Evolutionary conservation across 2,888 invertebrate genomes (phyloP).

Genomic region (Pandemis cinnamomeana): DNA sequence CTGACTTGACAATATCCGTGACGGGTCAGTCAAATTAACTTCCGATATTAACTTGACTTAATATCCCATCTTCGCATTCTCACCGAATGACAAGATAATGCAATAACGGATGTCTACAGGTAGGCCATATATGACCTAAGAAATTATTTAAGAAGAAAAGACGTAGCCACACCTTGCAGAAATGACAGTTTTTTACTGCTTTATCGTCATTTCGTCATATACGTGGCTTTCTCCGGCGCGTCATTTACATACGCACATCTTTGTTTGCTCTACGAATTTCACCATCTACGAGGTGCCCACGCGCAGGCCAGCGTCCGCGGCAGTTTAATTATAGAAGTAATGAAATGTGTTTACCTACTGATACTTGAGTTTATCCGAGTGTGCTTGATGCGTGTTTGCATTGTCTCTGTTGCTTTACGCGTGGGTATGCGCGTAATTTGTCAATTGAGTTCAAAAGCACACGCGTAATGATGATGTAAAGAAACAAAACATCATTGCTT

Average conservation of each 20-base stretch:
- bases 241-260: conserved; percentile 76
- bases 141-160: conserved; percentile 40
- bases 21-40: conserved; percentile 15
- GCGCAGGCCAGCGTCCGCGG: conserved; percentile 37
- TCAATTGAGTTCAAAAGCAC: conserved; percentile 20
- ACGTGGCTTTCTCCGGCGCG: conserved; percentile 72
- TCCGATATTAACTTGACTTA: conserved; percentile 6
- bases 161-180: conserved; percentile 56
- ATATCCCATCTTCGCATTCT: conserved; percentile 4
- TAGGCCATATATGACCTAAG: conserved; percentile 26
- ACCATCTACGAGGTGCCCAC: conserved; percentile 54
- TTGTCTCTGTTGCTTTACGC: conserved; percentile 31
- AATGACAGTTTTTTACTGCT: conserved; percentile 63
- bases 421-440: conserved; percentile 25
- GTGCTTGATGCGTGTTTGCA: conserved; percentile 31
- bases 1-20: not conserved
- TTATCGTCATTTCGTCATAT: conserved; percentile 72
- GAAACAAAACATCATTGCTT: conserved; percentile 2
- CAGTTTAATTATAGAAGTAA: conserved; percentile 45
- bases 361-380: conserved; percentile 34
- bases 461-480: conserved; percentile 26
- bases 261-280: conserved; percentile 79
- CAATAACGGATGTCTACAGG: conserved; percentile 16
- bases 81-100: conserved; percentile 26
- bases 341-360: conserved; percentile 43